Base-by-base conservation (phyloP, 2,113 vertebrate genomes). In the Hippocampus zosterae region DNA sequence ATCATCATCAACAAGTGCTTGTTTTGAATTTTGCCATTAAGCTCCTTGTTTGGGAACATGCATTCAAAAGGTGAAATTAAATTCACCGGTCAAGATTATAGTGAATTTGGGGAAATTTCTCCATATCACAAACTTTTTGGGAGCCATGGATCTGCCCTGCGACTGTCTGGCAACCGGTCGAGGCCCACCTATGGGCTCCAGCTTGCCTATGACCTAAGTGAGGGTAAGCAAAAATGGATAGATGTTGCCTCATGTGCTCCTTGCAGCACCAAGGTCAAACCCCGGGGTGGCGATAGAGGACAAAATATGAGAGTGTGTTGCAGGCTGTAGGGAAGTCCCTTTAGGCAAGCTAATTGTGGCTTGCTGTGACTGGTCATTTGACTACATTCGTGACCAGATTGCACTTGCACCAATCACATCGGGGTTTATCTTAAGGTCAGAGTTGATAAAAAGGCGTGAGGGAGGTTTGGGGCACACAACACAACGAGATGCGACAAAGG, bases 241-340 rank as follows among this genome's bases (percentile, higher is more conserved):
- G 25, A 27, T 27, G 19, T 41, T 40, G 8, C 18, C 33, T 37
- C 60, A 62, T 5, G 2, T 11, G 9, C 59, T 19, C 2, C 33
- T 29, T 23, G 61, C n/a, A 44, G 12, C 7, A 8, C 21, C 13
- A 65, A 65, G 13, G 25, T 46, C 23, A 27, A 46, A 21, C 61
- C 23, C 40, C 21, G 1, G 3, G 19, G 61, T 63, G 40, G 61
- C 40, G 41, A 3, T 4, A 25, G 41, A 15, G 63, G 15, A 46
- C 5, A 42, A 46, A 65, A 65, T 68, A 19, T 71, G 68, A 21
- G 67, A 23, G 61, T 40, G 53, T 66, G 41, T 25, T 19, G 23
- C 66, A 13, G 21, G 74, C 70, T 13, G 69, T 23, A 80, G 83
- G 85, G 85, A 88, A 87, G 74, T 88, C 83, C 85, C 84, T 57